Conservation (phyloP, 2,113 vertebrate species). For the Forbesichthys agassizii region DNA sequence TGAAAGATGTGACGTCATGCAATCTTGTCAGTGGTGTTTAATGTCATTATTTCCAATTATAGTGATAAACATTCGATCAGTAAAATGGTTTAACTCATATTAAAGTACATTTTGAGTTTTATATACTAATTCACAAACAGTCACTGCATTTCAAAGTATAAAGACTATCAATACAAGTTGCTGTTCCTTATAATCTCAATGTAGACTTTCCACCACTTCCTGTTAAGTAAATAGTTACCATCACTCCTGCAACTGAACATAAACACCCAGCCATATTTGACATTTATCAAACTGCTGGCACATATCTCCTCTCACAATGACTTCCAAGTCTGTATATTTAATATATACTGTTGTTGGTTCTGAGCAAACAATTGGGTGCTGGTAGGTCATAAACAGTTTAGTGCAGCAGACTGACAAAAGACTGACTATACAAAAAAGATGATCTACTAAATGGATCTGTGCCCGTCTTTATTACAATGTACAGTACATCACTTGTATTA, state of each 20-base stretch:
- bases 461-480: slow-evolving; percentile 73
- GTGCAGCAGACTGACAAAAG: background rate
- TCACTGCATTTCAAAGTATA: slow-evolving; percentile 1
- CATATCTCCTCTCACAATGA: slow-evolving; percentile 27
- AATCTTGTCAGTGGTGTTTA: background rate
- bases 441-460: slow-evolving; percentile 70
- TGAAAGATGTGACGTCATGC: background rate
- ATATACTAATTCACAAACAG: slow-evolving; percentile 6
- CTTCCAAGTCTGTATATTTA: slow-evolving; percentile 20
- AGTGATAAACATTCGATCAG: slow-evolving; percentile 1
- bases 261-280: slow-evolving; percentile 55
- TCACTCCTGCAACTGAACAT: slow-evolving; percentile 21
- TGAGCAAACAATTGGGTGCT: slow-evolving; percentile 2
- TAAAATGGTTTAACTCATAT: background rate
- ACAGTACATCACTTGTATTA: slow-evolving; percentile 68
- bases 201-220: slow-evolving; percentile 48
- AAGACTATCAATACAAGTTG: background rate
- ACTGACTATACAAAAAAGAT: slow-evolving; percentile 1
- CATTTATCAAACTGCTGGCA: slow-evolving; percentile 42
- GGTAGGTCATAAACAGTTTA: background rate
- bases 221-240: slow-evolving; percentile 54
- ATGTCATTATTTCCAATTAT: background rate
- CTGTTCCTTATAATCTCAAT: background rate
- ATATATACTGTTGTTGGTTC: slow-evolving; percentile 18
- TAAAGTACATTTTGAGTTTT: background rate